Base-by-base conservation (phyloP, 2,888 invertebrate genomes). In the Gymnosoma rotundatum region DNA sequence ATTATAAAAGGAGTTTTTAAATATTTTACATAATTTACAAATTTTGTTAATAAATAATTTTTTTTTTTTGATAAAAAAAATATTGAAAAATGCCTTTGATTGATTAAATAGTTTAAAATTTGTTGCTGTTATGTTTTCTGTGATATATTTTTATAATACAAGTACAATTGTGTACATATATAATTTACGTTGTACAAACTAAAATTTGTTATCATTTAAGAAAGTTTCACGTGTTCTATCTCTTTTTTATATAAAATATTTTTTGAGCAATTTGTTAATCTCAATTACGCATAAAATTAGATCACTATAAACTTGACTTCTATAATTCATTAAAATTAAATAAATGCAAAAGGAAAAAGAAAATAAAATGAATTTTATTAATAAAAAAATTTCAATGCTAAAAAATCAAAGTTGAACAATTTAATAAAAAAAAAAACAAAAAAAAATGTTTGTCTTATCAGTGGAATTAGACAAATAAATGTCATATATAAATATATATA, bases 221-320 rank as follows among this genome's bases (percentile, higher is more conserved):
- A 50, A 86, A 87, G 85, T 87, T 64, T 80, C 61, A 79, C 78
- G 67, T 16, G 10, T 7, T 20, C 18, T 45, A 25, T 52, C 21
- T 21, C 50, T 50, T 32, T 21, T 45, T 36, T 45, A 6, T 21
- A 50, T 56, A 16, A 45, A 52, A 38, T 54, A n/a, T 76, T 38
- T 50, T 79, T 42, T 85, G 70, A 88, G 83, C 86, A 88, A 90
- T 90, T 89, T 89, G 90, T 90, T 88, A 88, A 88, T 87, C 88
- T 90, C 87, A 90, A 90, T 90, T 90, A 89, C 86, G 90, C 90
- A 89, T 89, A 88, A 90, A 90, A 90, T 90, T 87, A 87, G 90
- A 89, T 88, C 88, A 88, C 87, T 90, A 87, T 88, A 78, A 88
- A 87, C 88, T 87, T 90, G 90, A 90, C 90, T 88, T 90, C 86